Base-by-base conservation (phyloP, 1,140 invertebrate species). In the Gonioctena quinquepunctata region DNA sequence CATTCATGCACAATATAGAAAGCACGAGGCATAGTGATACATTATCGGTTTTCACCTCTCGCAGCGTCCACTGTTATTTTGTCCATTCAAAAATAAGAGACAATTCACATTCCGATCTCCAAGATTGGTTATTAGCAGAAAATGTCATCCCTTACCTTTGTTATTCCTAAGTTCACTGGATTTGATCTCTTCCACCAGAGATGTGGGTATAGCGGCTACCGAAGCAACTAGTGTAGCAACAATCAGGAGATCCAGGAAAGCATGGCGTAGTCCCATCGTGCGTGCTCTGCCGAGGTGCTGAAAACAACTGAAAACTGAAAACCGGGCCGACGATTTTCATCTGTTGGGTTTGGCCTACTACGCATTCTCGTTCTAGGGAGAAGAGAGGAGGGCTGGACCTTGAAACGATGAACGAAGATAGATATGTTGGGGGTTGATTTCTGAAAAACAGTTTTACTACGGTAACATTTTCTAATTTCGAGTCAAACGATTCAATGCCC, bases 121-220 rank as follows among this genome's bases (percentile, higher is more conserved):
- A n/a, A n/a, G n/a, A n/a, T n/a, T n/a, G n/a, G n/a, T n/a, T n/a
- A n/a, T n/a, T n/a, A n/a, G n/a, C n/a, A n/a, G n/a, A n/a, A n/a
- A n/a, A n/a, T n/a, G n/a, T 42, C 33, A 60, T 16, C 13, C 42
- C 66, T 71, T 65, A 80, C 79, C 79, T 73, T 80, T 80, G 49
- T 74, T 80, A 25, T 72, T 74, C 33, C 70, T 66, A 42, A 79
- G 50, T 23, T 80, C 79, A 50, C 71, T 76, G n/a, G 74, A 67
- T 57, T 79, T 77, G 54, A 80, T 74, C 50, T 80, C 77, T 42
- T 80, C 76, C 1, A 80, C 69, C 42, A 80, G 56, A 8, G 79
- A 79, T 1, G 79, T 72, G 1, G 79, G 79, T 5, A 80, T 69
- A 8, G 74, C 77, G 6, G 68, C 22, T 11, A 69, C 21, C 2